Evolutionary conservation across 2,113 vertebrate species (phyloP), one percentile per base, ranked within the genome.

Genomic region (human (Homo sapiens)): DNA sequence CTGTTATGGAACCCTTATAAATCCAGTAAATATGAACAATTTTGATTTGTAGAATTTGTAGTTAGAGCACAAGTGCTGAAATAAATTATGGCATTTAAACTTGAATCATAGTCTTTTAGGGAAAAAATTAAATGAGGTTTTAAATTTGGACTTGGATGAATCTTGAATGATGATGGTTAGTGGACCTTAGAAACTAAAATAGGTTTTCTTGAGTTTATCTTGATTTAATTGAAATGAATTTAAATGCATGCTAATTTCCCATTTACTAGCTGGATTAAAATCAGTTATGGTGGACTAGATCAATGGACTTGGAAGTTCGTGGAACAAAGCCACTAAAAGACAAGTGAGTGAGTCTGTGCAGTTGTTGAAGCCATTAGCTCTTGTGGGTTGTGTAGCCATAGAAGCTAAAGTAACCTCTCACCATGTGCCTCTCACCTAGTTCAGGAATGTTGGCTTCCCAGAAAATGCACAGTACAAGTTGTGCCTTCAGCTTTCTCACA

Each of bases 151-250:
- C 43, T 84, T 96, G 82, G 50, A 86, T 0, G 35, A 92, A 27
- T 76, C 43, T 78, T 70, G 30, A 82, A 52, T 86, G 50, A 70
- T 90, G 57, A 43, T 76, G 32, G 40, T 52, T 48, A 18, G 23
- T 61, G 38, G 52, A 32, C 57, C 50, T 85, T 75, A 43, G 61
- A 90, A 93, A 76, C 10, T 43, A 50, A 78, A 70, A 45, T 32
- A 76, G 66, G 43, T 94, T 95, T 73, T 96, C n/a, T 79, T 84
- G 68, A 32, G 82, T 94, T 86, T 95, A 89, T 75, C 55, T 86
- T 93, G 68, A 80, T 48, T 78, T 94, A 57, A 94, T 64, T 97
- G 78, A 91, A 64, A 76, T 96, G 85, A 97, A 84, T 94, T 91
- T 68, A 97, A 89, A 84, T 88, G 66, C 89, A 57, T 83, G 75